These are phyloP conservation scores for Halocynthia roretzi DNA, from an alignment of 23 tunicate species.

Conservation along the genomic window DNA sequence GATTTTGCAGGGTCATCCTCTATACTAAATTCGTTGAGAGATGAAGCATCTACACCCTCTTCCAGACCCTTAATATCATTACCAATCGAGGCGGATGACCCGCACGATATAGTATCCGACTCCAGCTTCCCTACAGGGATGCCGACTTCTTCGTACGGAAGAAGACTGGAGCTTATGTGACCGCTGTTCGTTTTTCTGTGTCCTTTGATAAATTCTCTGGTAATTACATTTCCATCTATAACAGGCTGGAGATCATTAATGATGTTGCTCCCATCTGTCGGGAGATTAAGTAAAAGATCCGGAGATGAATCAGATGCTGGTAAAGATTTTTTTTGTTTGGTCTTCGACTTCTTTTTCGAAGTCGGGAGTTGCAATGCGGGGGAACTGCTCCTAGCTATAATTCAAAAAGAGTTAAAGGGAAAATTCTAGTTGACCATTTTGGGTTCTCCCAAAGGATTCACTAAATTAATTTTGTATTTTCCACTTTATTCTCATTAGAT, in stretches of 20 bases:
- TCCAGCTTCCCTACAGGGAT: conserved; percentile 9
- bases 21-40: conserved; percentile 13
- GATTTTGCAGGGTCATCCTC: conserved; percentile 2
- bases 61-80: not conserved
- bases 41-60: conserved; percentile 24
- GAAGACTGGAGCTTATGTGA: conserved; percentile 44
- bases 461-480: no score
- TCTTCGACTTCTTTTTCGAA: no score
- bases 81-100: not conserved
- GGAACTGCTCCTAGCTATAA: no score
- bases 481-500: no score
- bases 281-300: no score
- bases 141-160: conserved; percentile 46
- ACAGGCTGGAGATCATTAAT: not conserved
- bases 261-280: not conserved
- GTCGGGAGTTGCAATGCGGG: no score
- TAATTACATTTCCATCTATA: conserved; percentile 5
- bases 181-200: conserved; percentile 42
- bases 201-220: conserved; percentile 10
- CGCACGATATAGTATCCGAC: not conserved
- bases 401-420: no score
- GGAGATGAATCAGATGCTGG: no score
- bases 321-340: no score
- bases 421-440: no score
- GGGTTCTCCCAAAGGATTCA: no score